These are phyloP conservation scores for Drosophila varians DNA, from an alignment of 1,140 invertebrate genomes.

Conservation along the genomic window DNA sequence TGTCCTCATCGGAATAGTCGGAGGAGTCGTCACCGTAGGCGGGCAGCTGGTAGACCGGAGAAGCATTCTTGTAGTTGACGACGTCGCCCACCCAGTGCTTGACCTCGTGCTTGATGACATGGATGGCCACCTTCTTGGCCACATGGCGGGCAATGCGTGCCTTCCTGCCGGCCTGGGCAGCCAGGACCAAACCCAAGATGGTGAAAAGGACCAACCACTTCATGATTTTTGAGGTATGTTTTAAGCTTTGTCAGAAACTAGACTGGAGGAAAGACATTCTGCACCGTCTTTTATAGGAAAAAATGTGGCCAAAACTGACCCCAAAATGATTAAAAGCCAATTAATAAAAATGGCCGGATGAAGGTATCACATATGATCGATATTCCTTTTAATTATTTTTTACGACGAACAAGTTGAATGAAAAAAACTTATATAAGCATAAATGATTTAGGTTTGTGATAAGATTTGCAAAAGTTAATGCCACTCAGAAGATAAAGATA, in stretches of 20 bases:
- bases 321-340: no score
- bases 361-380: background rate
- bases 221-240: constrained; percentile 39
- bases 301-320: no score
- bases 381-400: background rate
- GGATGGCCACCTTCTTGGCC: constrained; percentile 18
- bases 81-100: constrained; percentile 22
- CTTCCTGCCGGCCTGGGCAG: constrained; percentile 30
- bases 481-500: background rate
- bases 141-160: constrained; percentile 26
- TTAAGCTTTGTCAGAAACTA: background rate
- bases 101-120: constrained; percentile 55
- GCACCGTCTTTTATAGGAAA: background rate
- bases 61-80: constrained; percentile 30
- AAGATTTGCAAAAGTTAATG: background rate
- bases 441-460: background rate
- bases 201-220: constrained; percentile 48
- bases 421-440: background rate
- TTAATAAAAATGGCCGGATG: background rate
- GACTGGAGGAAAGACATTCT: background rate
- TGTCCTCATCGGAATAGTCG: constrained; percentile 2
- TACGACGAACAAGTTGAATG: background rate
- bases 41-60: background rate
- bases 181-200: constrained; percentile 41
- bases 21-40: constrained; percentile 24